Evolutionary conservation across 1,140 invertebrate genomes (phyloP).

Genomic region (Metopolophium dirhodum): DNA sequence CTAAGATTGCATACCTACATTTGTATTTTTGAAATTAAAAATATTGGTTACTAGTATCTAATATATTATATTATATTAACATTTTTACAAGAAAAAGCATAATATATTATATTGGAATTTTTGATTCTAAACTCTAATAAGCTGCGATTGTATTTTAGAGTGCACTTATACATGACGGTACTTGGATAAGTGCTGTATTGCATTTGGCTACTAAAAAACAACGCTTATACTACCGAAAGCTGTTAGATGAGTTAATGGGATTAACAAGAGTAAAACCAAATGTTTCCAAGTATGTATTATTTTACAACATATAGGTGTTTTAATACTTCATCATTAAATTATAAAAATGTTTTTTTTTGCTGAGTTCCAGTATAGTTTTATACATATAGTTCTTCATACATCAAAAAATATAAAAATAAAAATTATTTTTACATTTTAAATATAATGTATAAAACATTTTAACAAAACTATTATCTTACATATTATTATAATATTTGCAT

Average conservation of each 20-base stretch:
- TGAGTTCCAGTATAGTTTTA: not conserved
- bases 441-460: no score
- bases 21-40: not conserved
- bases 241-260: slow-evolving; percentile 18
- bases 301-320: not conserved
- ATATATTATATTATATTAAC: not conserved
- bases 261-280: not conserved
- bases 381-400: no score
- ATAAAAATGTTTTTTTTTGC: not conserved
- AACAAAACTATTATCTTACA: no score
- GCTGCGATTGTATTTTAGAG: not conserved
- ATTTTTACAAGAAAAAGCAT: not conserved
- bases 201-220: slow-evolving; percentile 12
- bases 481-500: no score
- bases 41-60: not conserved
- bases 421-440: not conserved
- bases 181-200: not conserved
- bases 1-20: not conserved
- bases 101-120: not conserved
- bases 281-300: not conserved
- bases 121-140: not conserved
- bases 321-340: not conserved
- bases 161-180: not conserved
- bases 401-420: not conserved
- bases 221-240: not conserved